phyloP scores from a whole-genome alignment of 2,888 invertebrate genomes.

The Salpingus planirostris region DNA sequence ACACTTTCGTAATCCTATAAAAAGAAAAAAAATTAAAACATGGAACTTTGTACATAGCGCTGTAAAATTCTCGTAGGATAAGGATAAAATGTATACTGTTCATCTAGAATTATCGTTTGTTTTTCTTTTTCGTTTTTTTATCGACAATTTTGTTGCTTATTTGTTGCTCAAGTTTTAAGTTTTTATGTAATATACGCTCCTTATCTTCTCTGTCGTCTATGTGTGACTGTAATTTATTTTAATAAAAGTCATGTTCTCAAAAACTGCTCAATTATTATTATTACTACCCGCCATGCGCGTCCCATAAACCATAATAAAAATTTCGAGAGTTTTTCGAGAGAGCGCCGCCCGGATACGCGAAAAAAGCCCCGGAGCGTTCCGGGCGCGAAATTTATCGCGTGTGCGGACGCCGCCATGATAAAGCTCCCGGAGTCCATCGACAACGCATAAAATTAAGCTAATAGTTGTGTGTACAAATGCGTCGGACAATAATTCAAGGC shows the following conservation, averaged over 20 bases:
- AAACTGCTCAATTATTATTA: conserved; percentile 5
- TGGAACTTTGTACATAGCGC: conserved; percentile 29
- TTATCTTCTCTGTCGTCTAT: conserved; percentile 39
- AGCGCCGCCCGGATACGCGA: no score
- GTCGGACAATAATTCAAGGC: conserved; percentile 1
- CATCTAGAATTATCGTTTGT: conserved; percentile 36
- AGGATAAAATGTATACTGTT: conserved; percentile 44
- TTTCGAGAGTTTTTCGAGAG: no score
- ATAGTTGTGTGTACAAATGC: not conserved
- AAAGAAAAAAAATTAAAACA: not conserved
- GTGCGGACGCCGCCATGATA: no score
- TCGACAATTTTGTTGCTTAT: conserved; percentile 42
- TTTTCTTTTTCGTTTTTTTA: conserved; percentile 28
- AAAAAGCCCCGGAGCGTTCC: no score
- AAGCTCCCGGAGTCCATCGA: no score
- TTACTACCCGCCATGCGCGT: no score
- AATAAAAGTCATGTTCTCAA: conserved; percentile 43
- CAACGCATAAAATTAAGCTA: no score
- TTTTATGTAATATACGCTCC: conserved; percentile 38
- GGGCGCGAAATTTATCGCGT: no score
- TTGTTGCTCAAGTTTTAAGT: conserved; percentile 43
- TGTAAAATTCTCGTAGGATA: conserved; percentile 41
- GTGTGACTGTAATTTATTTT: conserved; percentile 47
- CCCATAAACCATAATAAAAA: no score
- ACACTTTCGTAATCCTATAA: conserved; percentile 23